Evolutionary conservation across 2,797 vertebrate genomes (phyloP).

Genomic region (Anisognathus igniventris): DNA sequence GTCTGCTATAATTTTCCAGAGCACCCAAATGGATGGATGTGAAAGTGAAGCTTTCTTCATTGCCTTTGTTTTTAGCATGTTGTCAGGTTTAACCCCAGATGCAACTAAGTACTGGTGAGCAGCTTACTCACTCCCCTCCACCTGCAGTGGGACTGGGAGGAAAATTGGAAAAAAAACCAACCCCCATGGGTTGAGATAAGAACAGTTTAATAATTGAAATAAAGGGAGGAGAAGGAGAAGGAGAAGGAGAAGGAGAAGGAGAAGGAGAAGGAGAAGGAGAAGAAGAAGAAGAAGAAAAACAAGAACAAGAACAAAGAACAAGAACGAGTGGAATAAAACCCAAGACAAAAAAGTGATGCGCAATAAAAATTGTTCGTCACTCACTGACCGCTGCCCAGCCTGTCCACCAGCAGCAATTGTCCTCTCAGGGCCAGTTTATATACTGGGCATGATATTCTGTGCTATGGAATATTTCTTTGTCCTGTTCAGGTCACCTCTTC

Average conservation of each 20-base stretch:
- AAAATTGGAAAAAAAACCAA: neutral
- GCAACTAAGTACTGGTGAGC: neutral
- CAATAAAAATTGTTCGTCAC: neutral
- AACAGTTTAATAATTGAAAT: neutral
- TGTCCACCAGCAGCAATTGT: neutral
- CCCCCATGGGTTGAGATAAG: neutral
- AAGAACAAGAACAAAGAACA: rapidly evolving
- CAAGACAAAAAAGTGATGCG: neutral
- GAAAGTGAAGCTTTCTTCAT: neutral
- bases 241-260: rapidly evolving
- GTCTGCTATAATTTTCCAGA: neutral
- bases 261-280: rapidly evolving
- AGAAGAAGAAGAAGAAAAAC: neutral
- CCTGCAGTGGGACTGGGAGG: neutral
- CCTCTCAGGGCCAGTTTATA: neutral
- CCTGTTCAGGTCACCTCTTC: neutral
- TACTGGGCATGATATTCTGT: neutral
- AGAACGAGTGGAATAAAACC: neutral
- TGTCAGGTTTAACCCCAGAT: neutral
- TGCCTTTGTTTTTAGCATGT: neutral
- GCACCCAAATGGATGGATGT: neutral
- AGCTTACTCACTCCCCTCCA: neutral
- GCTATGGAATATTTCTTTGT: neutral
- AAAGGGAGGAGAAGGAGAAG: neutral
- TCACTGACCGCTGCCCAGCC: neutral